Percentiles rank a stretch among this genome's conserved stretches.
phyloP scores from a whole-genome alignment of 2,113 vertebrate species.

The Glaucomys volans region DNA sequence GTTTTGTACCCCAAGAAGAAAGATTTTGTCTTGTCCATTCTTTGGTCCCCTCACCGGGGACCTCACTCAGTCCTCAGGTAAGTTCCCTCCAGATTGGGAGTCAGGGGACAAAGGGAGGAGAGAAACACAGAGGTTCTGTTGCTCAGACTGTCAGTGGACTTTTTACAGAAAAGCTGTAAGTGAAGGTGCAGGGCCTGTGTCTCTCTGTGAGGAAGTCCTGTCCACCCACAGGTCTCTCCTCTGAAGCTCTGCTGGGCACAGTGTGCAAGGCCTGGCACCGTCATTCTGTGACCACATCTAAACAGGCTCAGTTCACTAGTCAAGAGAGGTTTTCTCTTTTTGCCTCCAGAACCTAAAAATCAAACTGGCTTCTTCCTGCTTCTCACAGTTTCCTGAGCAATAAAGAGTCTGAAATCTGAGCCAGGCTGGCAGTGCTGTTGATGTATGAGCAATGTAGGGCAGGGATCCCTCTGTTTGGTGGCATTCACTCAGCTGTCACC shows the following conservation, averaged over 20 bases:
- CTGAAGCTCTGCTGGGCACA: background rate
- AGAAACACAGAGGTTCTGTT: background rate
- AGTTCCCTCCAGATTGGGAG: background rate
- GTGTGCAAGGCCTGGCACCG: background rate
- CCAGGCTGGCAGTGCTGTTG: conserved; percentile 12
- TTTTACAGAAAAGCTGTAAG: background rate
- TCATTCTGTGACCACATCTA: background rate
- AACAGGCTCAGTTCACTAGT: conserved; percentile 21
- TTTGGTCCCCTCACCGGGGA: background rate
- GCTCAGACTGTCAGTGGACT: background rate
- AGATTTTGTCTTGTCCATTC: background rate
- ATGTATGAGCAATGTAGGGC: background rate
- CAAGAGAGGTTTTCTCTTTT: conserved; percentile 51
- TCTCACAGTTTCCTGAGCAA: conserved; percentile 33
- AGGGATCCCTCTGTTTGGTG: background rate
- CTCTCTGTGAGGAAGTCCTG: background rate
- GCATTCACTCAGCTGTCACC: background rate
- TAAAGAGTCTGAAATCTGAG: conserved; percentile 24
- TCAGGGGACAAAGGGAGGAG: background rate
- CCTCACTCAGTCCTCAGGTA: background rate
- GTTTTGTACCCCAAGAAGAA: background rate
- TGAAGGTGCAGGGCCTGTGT: accelerated
- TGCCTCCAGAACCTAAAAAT: conserved; percentile 45
- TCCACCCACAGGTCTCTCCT: background rate
- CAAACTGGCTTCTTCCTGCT: conserved; percentile 38